A percentile compares a stretch with the other conserved stretches of the same genome.
These are phyloP conservation scores for Chrysopilus asiliformis DNA, from an alignment of 2,888 invertebrate species.

Conservation along the genomic window DNA sequence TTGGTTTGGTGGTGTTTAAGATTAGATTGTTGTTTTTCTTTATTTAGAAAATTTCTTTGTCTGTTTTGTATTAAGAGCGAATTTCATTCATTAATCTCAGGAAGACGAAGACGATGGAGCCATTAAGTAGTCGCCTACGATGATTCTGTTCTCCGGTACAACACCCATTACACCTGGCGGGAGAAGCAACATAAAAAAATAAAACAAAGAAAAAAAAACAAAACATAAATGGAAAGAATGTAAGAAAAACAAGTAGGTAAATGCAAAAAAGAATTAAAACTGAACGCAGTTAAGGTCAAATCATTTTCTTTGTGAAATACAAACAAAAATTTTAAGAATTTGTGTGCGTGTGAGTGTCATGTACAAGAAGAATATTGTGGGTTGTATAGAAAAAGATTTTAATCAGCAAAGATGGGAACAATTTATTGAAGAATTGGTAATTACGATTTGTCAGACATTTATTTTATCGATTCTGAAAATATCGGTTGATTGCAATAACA, in stretches of 20 bases:
- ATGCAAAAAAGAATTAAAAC: background rate
- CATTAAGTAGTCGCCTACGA: conserved; percentile 49
- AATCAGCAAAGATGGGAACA: no score
- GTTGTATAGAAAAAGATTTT: no score
- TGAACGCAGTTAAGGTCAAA: background rate
- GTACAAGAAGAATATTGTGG: no score
- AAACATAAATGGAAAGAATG: conserved; percentile 10
- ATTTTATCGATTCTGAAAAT: no score
- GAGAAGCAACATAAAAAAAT: conserved; percentile 33
- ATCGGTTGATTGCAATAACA: no score
- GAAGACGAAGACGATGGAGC: conserved; percentile 38
- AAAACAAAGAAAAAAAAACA: conserved; percentile 5
- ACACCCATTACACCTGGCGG: conserved; percentile 49
- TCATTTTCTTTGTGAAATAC: background rate
- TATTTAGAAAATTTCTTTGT: no score
- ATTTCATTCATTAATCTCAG: conserved; percentile 16
- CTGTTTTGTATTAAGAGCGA: no score
- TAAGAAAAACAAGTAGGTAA: conserved; percentile 3
- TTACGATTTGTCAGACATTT: no score
- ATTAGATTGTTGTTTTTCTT: no score
- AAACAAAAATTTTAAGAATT: background rate
- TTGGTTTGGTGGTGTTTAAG: no score
- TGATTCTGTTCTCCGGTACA: conserved; percentile 49
- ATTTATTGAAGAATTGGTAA: no score
- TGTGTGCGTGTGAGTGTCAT: background rate